phyloP scores from a whole-genome alignment of 2,888 invertebrate genomes.

The Prenolepis imparis region DNA sequence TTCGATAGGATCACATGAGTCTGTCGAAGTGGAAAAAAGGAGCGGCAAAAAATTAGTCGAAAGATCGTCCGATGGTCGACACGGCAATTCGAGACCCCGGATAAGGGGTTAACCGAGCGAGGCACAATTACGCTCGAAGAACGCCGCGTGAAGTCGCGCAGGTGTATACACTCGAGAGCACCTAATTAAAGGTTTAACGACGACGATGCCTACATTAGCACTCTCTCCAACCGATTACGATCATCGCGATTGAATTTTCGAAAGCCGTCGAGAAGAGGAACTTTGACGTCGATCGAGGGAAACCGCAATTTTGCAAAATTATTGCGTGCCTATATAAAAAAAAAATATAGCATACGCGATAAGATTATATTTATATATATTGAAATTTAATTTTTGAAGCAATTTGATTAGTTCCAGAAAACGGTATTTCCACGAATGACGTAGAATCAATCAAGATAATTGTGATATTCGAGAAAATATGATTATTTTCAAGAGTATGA shows the following conservation, averaged over 20 bases:
- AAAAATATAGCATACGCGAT: slow-evolving; percentile 13
- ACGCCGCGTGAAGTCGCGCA: slow-evolving; percentile 80
- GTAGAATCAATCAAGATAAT: not conserved
- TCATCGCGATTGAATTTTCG: slow-evolving; percentile 62
- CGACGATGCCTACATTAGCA: slow-evolving; percentile 69
- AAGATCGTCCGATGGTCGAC: slow-evolving; percentile 42
- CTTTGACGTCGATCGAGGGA: not conserved
- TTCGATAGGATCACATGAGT: slow-evolving; percentile 58
- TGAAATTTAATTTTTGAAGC: slow-evolving; percentile 6
- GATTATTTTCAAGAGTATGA: slow-evolving; percentile 1
- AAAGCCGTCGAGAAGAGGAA: slow-evolving; percentile 40
- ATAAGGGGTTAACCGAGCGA: slow-evolving; percentile 78
- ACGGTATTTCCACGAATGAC: not conserved
- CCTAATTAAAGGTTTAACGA: slow-evolving; percentile 76
- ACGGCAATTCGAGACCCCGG: slow-evolving; percentile 52
- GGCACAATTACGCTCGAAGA: slow-evolving; percentile 72
- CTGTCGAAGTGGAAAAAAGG: slow-evolving; percentile 37
- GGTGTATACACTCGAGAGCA: slow-evolving; percentile 72
- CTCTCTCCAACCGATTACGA: slow-evolving; percentile 60
- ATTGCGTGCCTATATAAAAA: not conserved
- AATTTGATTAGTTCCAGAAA: slow-evolving; percentile 21
- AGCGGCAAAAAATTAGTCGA: slow-evolving; percentile 43
- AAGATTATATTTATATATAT: slow-evolving; percentile 12
- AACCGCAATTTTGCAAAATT: slow-evolving; percentile 34
- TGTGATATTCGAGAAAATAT: slow-evolving; percentile 3